Evolutionary conservation across 2,888 invertebrate species (phyloP), one percentile per base, ranked within the genome.

Genomic region (Tribolium freemani): DNA sequence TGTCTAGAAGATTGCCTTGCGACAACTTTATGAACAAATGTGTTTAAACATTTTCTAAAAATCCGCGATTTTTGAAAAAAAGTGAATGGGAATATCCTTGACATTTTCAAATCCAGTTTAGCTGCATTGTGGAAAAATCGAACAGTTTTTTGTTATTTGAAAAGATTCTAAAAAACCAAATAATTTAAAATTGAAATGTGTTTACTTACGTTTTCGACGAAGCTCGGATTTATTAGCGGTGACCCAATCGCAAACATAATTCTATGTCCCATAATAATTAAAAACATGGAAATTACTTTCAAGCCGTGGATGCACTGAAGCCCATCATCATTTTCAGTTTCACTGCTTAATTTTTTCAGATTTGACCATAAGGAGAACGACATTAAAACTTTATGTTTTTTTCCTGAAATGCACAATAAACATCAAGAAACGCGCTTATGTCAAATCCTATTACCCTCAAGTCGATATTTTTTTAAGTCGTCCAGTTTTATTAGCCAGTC

Each of bases 181-280:
- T 26, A 5, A 26, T 26, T 26, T 26, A 26, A 26, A 26, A 26
- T 26, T 26, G 3, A 26, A 26, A 26, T 26, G 5, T 2, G 5
- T 26, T 26, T 26, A 73, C 78, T 76, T 71, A 84, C 84, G 72
- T 79, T 72, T 77, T 84, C 84, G 5, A 83, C 76, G 58, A 78
- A 81, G 60, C 79, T 76, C 1, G 83, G 78, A 75, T 84, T 84
- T n/a, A 75, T 60, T 10, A 83, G 68, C 5, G 84, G 84, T 13
- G 83, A 79, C 13, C 84, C 83, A 54, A 83, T 78, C 60, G 76
- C 79, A 70, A 83, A 84, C 83, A 84, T 83, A 31, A 81, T 80
- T 56, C 84, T 73, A 60, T 84, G 84, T 26, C 84, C 78, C 75
- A 83, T 78, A 26, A 84, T 83, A 31, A 84, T 82, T 16, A 82